Percentiles rank a stretch among this genome's conserved stretches.
These are phyloP conservation scores for Platycheirus albimanus DNA, from an alignment of 2,888 invertebrate species.

Conservation along the genomic window DNA sequence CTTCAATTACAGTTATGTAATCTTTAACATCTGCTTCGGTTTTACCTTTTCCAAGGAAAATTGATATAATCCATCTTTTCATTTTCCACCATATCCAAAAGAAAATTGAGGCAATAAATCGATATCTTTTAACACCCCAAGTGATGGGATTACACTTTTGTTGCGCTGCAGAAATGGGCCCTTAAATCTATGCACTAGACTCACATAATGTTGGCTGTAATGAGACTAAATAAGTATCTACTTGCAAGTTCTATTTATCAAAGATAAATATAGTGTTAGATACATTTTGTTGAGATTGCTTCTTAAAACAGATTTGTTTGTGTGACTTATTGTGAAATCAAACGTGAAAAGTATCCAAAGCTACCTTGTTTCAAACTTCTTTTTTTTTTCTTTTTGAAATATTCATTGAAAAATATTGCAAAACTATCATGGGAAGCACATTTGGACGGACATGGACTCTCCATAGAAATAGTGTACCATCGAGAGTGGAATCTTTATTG, in stretches of 20 bases:
- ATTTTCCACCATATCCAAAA: neutral
- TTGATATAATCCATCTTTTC: constrained; percentile 50
- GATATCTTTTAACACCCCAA: neutral
- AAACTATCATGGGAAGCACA: constrained; percentile 64
- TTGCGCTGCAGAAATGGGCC: constrained; percentile 18
- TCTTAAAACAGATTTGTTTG: constrained; percentile 56
- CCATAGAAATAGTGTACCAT: constrained; percentile 1
- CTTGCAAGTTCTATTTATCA: constrained; percentile 31
- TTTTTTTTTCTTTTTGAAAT: constrained; percentile 11
- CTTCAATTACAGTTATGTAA: constrained; percentile 46
- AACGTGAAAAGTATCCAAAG: constrained; percentile 40
- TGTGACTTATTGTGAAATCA: constrained; percentile 56
- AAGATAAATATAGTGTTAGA: too few relatives aligned
- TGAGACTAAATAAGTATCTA: neutral
- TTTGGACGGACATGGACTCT: constrained; percentile 58
- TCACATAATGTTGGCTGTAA: constrained; percentile 14
- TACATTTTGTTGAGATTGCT: too few relatives aligned
- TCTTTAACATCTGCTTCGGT: constrained; percentile 61
- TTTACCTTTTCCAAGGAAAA: constrained; percentile 9
- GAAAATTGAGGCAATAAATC: constrained; percentile 63
- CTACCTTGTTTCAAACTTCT: too few relatives aligned
- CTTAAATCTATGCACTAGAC: constrained; percentile 40
- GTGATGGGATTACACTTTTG: neutral
- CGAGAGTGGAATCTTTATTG: constrained; percentile 72
- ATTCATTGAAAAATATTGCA: constrained; percentile 41